phyloP scores from a whole-genome alignment of 2,113 vertebrate genomes.

The Amphiprion ocellaris region DNA sequence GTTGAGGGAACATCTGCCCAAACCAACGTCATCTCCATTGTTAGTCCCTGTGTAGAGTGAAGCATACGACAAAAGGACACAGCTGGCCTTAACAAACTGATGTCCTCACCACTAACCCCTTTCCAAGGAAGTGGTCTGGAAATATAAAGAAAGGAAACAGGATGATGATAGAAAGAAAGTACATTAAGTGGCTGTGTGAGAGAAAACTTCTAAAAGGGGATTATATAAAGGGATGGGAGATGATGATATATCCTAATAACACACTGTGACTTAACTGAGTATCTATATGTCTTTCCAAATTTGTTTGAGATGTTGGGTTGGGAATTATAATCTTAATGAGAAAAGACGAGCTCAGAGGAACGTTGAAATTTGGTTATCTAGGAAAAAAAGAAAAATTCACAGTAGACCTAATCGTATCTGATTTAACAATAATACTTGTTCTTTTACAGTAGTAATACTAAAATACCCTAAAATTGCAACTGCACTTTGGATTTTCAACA shows the following conservation, averaged over 20 bases:
- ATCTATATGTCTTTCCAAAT: not conserved
- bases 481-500: no score
- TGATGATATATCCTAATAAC: not conserved
- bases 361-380: no score
- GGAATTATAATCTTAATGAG: no score
- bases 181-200: not conserved
- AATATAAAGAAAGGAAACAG: slow-evolving; percentile 30
- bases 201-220: not conserved
- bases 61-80: slow-evolving; percentile 16
- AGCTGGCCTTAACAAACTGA: slow-evolving; percentile 19
- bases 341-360: no score
- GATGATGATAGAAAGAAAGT: not conserved
- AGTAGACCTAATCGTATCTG: no score
- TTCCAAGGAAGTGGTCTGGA: slow-evolving; percentile 17
- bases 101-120: not conserved
- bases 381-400: no score
- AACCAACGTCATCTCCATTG: not conserved
- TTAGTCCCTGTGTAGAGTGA: slow-evolving; percentile 5
- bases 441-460: no score
- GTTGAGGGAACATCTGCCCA: slow-evolving; percentile 16
- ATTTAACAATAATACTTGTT: no score
- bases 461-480: no score
- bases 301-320: not conserved
- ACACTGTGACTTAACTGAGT: not conserved
- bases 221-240: not conserved